These are phyloP conservation scores for Portevinia maculata DNA, from an alignment of 2,888 invertebrate genomes.

Conservation along the genomic window DNA sequence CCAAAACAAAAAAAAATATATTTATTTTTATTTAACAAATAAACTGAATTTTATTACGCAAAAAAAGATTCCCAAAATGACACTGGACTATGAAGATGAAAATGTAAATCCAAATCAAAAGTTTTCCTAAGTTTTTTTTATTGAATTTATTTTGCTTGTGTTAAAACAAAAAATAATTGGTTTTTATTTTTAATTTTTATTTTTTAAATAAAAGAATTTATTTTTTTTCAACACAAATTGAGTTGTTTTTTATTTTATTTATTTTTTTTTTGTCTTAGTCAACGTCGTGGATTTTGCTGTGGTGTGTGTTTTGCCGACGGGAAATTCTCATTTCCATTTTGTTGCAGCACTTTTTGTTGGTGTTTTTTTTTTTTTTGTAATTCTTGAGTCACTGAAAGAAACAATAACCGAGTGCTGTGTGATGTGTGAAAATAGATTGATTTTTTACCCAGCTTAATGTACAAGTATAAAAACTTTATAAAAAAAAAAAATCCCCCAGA, in stretches of 20 bases:
- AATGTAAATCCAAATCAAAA: constrained; percentile 79
- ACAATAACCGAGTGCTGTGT: constrained; percentile 22
- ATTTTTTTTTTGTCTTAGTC: constrained; percentile 2
- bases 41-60: constrained; percentile 12
- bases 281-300: constrained; percentile 6
- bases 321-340: constrained; percentile 51
- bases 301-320: constrained; percentile 71
- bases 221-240: constrained; percentile 7
- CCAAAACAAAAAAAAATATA: constrained; percentile 3
- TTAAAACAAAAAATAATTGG: too few species aligned
- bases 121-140: constrained; percentile 37
- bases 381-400: constrained; percentile 34
- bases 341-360: constrained; percentile 31
- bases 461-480: constrained; percentile 58
- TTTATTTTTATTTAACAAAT: constrained; percentile 15
- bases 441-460: constrained; percentile 27
- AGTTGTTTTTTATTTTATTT: constrained; percentile 12
- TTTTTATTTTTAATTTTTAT: constrained; percentile 9
- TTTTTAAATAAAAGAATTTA: constrained; percentile 20
- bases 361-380: constrained; percentile 8
- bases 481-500: constrained; percentile 5
- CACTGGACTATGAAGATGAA: constrained; percentile 82
- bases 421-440: constrained; percentile 22
- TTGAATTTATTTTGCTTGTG: constrained; percentile 4
- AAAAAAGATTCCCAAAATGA: constrained; percentile 75